phyloP scores from a whole-genome alignment of 2,113 vertebrate species.

The Platysternon megacephalum region DNA sequence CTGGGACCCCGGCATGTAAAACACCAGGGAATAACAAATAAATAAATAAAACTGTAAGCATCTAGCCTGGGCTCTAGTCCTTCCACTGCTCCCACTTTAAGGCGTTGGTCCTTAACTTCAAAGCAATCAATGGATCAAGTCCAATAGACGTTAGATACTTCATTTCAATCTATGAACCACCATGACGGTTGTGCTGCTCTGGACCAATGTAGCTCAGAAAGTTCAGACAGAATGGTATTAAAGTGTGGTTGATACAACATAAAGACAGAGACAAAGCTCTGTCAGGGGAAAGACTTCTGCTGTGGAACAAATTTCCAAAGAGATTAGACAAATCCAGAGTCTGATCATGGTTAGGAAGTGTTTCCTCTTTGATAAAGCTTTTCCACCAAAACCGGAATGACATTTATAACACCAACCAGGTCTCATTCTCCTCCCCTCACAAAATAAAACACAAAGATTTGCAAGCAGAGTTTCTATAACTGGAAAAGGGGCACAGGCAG shows the following conservation, averaged over 20 bases:
- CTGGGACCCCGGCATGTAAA: background rate
- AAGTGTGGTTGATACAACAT: too few relatives aligned
- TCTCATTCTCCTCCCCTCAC: background rate
- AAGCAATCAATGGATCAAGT: background rate
- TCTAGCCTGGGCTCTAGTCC: background rate
- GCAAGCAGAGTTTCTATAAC: too few relatives aligned
- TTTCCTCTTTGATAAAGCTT: background rate
- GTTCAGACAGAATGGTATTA: background rate
- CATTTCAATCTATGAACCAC: background rate
- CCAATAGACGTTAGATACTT: background rate
- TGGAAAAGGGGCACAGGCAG: too few relatives aligned
- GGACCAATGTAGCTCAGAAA: background rate
- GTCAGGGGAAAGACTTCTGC: background rate
- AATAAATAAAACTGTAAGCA: background rate
- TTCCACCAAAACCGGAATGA: background rate
- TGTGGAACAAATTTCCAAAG: background rate
- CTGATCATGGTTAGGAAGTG: background rate
- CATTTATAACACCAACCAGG: background rate
- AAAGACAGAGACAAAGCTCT: background rate
- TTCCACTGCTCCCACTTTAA: background rate
- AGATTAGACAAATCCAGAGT: background rate
- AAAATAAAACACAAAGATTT: background rate
- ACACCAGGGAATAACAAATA: background rate
- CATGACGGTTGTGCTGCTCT: background rate
- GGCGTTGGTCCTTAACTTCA: background rate